Conservation (phyloP, 2,888 invertebrate genomes). For the Hylaea fasciaria region DNA sequence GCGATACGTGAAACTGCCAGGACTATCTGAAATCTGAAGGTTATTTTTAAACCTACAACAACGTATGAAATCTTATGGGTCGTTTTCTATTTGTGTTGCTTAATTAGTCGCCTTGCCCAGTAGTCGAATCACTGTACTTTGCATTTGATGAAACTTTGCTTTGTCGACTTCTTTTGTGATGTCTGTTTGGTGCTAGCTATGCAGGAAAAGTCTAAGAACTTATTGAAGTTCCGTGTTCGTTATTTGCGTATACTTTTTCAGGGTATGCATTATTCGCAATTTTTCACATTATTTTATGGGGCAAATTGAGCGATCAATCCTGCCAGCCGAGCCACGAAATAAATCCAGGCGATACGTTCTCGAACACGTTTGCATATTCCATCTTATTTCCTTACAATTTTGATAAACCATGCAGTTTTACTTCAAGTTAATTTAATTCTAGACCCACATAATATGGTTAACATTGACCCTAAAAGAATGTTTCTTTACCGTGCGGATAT, state of each 20-base stretch:
- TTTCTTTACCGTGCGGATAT: not conserved
- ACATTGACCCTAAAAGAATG: not conserved
- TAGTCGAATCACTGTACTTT: too few species aligned
- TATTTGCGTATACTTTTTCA: not conserved
- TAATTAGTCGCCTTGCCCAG: too few species aligned
- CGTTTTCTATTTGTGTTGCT: too few species aligned
- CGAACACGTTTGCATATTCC: slow-evolving; percentile 14
- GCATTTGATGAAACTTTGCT: too few species aligned
- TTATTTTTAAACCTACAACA: too few species aligned
- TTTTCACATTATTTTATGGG: slow-evolving; percentile 17
- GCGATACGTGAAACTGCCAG: slow-evolving; percentile 8
- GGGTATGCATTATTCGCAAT: slow-evolving; percentile 10
- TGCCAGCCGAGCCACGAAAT: slow-evolving; percentile 10
- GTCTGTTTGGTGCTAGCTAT: too few species aligned
- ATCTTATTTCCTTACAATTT: slow-evolving; percentile 6
- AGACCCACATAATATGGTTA: not conserved
- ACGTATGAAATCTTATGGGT: too few species aligned
- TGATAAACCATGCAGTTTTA: slow-evolving; percentile 1
- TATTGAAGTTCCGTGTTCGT: not conserved
- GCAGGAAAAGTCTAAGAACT: too few species aligned
- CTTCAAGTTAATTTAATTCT: slow-evolving; percentile 3
- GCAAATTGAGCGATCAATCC: slow-evolving; percentile 32
- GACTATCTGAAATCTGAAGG: too few species aligned
- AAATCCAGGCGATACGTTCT: slow-evolving; percentile 21
- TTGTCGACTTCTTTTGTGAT: too few species aligned